A percentile compares a stretch with the other conserved stretches of the same genome.
These are phyloP conservation scores for Lacerta bilineata DNA, from an alignment of 2,797 vertebrate species.

Conservation along the genomic window DNA sequence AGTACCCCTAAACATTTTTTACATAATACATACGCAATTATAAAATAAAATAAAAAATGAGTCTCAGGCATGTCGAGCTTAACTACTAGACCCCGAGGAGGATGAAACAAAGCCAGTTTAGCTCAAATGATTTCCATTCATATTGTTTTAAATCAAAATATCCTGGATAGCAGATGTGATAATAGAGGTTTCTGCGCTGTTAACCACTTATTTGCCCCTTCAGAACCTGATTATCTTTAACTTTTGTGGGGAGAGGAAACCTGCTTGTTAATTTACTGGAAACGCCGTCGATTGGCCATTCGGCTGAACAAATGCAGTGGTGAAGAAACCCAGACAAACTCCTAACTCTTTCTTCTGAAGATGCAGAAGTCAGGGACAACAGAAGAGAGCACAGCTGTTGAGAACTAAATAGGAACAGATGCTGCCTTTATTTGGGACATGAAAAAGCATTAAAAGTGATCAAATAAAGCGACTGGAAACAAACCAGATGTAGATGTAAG, in stretches of 20 bases:
- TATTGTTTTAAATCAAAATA: constrained; percentile 1
- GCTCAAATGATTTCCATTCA: not conserved
- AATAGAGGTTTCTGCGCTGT: not conserved
- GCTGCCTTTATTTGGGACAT: constrained; percentile 18
- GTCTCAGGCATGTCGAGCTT: too few species aligned
- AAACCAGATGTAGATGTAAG: not conserved
- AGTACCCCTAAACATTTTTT: too few species aligned
- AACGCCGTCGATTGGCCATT: not conserved
- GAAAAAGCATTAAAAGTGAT: not conserved
- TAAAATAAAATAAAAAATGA: not conserved
- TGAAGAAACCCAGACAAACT: not conserved
- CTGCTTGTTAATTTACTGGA: constrained; percentile 3
- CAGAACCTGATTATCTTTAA: not conserved
- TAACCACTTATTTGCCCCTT: not conserved
- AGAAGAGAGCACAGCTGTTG: constrained; percentile 3
- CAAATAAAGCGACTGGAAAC: constrained; percentile 21
- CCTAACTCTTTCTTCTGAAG: not conserved
- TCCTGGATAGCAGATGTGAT: not conserved
- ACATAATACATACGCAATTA: too few species aligned
- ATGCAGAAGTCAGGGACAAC: not conserved
- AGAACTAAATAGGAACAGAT: constrained; percentile 22
- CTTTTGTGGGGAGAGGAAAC: not conserved
- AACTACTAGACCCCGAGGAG: too few species aligned
- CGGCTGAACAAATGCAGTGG: not conserved
- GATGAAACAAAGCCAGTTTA: not conserved